These are phyloP conservation scores for Spisula subtruncata DNA, from an alignment of 2,888 invertebrate species.

Conservation along the genomic window DNA sequence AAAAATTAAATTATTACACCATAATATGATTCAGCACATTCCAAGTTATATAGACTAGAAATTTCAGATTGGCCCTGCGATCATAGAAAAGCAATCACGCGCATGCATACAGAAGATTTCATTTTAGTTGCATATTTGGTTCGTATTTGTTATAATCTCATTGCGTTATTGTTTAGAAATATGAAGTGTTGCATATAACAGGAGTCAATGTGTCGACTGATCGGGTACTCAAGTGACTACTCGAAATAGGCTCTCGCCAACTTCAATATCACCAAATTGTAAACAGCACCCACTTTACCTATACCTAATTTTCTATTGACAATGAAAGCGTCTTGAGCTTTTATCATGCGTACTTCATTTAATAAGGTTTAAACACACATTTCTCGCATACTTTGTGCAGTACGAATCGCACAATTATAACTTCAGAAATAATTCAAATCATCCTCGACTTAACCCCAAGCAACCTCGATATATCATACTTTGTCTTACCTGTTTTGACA, in stretches of 20 bases:
- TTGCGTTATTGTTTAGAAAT: background rate
- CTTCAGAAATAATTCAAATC: conserved; percentile 5
- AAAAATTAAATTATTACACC: no score
- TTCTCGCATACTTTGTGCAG: conserved; percentile 30
- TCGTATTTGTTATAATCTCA: background rate
- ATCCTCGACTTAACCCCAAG: conserved; percentile 15
- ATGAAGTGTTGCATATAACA: background rate
- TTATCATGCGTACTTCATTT: conserved; percentile 27
- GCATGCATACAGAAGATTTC: no score
- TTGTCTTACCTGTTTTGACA: background rate
- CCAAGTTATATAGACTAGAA: background rate
- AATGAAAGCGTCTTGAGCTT: background rate
- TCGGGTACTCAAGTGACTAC: background rate
- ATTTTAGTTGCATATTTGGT: background rate
- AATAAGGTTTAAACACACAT: conserved; percentile 28
- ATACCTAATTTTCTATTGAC: background rate
- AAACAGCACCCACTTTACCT: background rate
- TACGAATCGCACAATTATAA: background rate
- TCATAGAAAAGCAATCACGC: no score
- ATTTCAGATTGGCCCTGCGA: no score
- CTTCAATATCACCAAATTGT: background rate
- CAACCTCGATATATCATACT: conserved; percentile 29
- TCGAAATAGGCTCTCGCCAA: background rate
- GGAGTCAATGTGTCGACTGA: background rate
- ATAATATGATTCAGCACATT: conserved; percentile 10